These are phyloP conservation scores for Albula goreensis DNA, from an alignment of 2,113 vertebrate species.

Conservation along the genomic window DNA sequence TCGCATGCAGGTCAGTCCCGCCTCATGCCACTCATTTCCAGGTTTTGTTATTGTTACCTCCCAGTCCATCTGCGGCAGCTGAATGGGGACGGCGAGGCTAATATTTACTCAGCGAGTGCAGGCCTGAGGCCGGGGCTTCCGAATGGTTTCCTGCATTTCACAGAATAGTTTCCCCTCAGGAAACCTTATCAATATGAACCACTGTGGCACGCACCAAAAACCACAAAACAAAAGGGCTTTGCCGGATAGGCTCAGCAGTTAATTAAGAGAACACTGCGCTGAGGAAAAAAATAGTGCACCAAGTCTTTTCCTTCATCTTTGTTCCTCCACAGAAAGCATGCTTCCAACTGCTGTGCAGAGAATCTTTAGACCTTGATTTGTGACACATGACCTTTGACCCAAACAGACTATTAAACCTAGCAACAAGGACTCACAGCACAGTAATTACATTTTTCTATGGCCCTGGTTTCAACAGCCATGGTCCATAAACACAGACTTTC, in stretches of 20 bases:
- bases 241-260: constrained; percentile 38
- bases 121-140: constrained; percentile 63
- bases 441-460: constrained; percentile 20
- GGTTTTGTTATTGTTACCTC: constrained; percentile 60
- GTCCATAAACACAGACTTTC: constrained; percentile 40
- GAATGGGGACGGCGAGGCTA: constrained; percentile 24
- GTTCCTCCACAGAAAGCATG: neutral
- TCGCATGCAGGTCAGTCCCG: neutral
- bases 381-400: neutral
- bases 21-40: constrained; percentile 60
- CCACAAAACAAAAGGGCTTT: constrained; percentile 27
- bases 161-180: constrained; percentile 73
- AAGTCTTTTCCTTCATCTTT: neutral
- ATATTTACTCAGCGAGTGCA: constrained; percentile 68
- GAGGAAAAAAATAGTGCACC: neutral
- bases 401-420: constrained; percentile 13
- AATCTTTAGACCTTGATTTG: neutral
- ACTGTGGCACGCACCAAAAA: constrained; percentile 44
- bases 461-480: constrained; percentile 47
- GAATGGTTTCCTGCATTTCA: constrained; percentile 77
- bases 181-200: constrained; percentile 61
- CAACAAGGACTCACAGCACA: constrained; percentile 41
- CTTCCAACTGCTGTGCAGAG: neutral
- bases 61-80: constrained; percentile 53
- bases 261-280: constrained; percentile 38